Base-by-base conservation (phyloP, 2,797 vertebrate genomes). In the Sphenopsis melanotis region DNA sequence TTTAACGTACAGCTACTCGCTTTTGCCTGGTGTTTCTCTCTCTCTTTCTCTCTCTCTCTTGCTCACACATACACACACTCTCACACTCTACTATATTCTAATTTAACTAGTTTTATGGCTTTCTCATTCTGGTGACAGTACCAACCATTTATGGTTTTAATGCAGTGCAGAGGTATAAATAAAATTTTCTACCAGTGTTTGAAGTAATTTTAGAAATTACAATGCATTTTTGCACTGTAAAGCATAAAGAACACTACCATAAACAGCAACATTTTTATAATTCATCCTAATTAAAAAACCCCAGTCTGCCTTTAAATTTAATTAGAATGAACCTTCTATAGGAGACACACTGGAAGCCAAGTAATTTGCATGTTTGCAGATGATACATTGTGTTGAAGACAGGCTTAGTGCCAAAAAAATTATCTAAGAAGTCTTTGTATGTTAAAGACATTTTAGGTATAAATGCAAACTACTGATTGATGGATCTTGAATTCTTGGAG, bases 301-400 rank as follows among this genome's bases (percentile, higher is more conserved):
- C 21, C 77, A 85, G 44, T 76, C 83, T 91, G 71, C 26, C 47
- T 97, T 97, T 96, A 96, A 78, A 94, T 97, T 94, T 93, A 96
- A 97, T 96, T 95, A 96, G 75, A 66, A 95, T 88, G 53, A 66
- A 95, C 49, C 77, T 97, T 94, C 78, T 94, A 92, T 93, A 94
- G 55, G 32, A 94, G 7, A 70, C 8, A 74, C 79, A 60, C 79
- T 87, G 39, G 41, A 95, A 97, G 71, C 27, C 80, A 95, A 95
- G 75, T 59, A 87, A 96, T 97, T 94, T 96, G 29, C 82, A 90
- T 93, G n/a, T 86, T 96, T 96, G 84, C 50, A 91, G 85, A 95
- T 65, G 65, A 94, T 81, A 36, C 47, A 85, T 56, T 94, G 50
- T 91, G 37, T 72, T 82, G 53, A 66, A 95, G 56, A 89, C 60